phyloP scores from a whole-genome alignment of 2,888 invertebrate species.

The Eupithecia insigniata region DNA sequence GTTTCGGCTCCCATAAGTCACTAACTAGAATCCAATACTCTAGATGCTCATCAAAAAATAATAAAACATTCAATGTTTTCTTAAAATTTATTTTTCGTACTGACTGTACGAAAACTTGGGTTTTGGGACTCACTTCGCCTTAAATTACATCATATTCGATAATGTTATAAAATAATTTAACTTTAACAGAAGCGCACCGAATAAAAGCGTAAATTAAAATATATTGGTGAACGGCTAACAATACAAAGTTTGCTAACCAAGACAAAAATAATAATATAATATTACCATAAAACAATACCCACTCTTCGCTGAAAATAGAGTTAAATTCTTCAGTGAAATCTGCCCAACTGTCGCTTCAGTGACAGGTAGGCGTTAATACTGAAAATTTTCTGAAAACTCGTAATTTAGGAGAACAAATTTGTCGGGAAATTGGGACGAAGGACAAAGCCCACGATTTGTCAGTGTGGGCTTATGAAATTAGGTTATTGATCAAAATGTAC shows the following conservation, averaged over 20 bases:
- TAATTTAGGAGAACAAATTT: constrained; percentile 29
- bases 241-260: constrained; percentile 10
- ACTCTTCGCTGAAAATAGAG: neutral
- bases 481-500: constrained; percentile 43
- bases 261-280: neutral
- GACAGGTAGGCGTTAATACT: constrained; percentile 37
- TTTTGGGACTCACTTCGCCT: no score
- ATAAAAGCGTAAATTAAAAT: neutral
- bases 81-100: no score
- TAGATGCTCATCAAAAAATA: no score
- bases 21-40: no score
- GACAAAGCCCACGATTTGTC: constrained; percentile 41
- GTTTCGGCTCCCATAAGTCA: no score
- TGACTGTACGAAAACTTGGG: no score
- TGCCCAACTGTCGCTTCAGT: constrained; percentile 29
- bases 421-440: constrained; percentile 24
- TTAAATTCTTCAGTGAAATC: constrained; percentile 6
- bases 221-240: constrained; percentile 11
- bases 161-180: neutral
- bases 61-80: no score
- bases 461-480: constrained; percentile 46
- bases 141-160: neutral
- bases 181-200: neutral
- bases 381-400: constrained; percentile 43
- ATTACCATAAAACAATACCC: neutral